Conservation (phyloP, 1,140 invertebrate genomes). For the Drosophila biarmipes region DNA sequence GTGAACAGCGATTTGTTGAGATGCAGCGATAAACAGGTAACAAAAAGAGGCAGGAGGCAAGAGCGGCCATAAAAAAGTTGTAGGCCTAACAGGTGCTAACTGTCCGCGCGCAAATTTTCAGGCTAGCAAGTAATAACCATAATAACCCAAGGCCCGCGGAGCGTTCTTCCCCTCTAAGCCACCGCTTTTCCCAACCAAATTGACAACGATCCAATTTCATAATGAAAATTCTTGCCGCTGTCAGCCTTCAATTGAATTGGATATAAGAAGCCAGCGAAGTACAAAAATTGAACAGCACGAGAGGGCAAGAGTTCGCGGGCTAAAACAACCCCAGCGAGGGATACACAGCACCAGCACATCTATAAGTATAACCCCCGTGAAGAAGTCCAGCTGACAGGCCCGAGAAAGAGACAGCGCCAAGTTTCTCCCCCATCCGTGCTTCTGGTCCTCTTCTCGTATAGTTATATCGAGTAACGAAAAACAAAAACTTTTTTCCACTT, state of each 20-base stretch:
- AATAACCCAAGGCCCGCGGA: constrained; percentile 27
- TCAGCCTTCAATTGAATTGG: constrained; percentile 79
- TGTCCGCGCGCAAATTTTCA: constrained; percentile 28
- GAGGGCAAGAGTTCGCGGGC: constrained; percentile 39
- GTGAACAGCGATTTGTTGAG: constrained; percentile 68
- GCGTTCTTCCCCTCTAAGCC: neutral
- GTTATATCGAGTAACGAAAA: constrained; percentile 79
- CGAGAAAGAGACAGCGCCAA: constrained; percentile 8
- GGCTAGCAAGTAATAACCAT: constrained; percentile 47
- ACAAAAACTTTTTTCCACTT: constrained; percentile 84
- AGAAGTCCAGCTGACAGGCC: constrained; percentile 78
- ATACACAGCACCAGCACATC: constrained; percentile 12
- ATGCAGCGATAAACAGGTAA: constrained; percentile 61
- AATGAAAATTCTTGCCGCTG: constrained; percentile 78
- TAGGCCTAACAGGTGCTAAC: constrained; percentile 72
- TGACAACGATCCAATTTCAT: constrained; percentile 82
- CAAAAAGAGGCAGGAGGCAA: constrained; percentile 7
- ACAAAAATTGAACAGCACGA: constrained; percentile 29
- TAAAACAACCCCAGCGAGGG: constrained; percentile 31
- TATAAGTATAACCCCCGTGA: constrained; percentile 58
- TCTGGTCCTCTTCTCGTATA: constrained; percentile 46
- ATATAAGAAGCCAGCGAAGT: constrained; percentile 49
- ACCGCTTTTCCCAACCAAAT: constrained; percentile 39
- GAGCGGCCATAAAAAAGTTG: constrained; percentile 35
- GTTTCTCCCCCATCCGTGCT: constrained; percentile 46